Base-by-base conservation (phyloP, 2,113 vertebrate species). In the Zingel zingel region DNA sequence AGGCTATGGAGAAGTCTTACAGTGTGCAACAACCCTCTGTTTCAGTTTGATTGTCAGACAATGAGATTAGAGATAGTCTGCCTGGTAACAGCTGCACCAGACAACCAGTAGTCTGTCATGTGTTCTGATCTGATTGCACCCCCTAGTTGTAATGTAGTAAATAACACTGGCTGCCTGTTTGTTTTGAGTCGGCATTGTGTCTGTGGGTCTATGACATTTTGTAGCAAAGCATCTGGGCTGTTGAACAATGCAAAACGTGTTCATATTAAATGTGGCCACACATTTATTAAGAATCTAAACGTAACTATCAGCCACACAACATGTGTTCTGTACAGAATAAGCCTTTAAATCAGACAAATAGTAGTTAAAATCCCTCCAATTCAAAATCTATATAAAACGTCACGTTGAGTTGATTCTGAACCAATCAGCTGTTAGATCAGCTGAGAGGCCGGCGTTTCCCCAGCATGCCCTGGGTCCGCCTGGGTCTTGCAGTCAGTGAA, bases 121-220 rank as follows among this genome's bases (percentile, higher is more conserved):
- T 58, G 73, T 69, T 62, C 71, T 91, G 85, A 72, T 77, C 16
- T 5, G 13, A 65, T 16, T 64, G 73, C 87, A 3, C 89, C 88
- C 89, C 53, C 91, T 91, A 73, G 84, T 54, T 70, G 88, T 47
- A 21, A 25, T 9, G 19, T 11, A 12, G 36, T 21, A 43, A 50
- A 69, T 18, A 58, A 23, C 69, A 59, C 27, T 19, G 7, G 6
- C 23, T 43, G 21, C 3, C n/a, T n/a, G 4, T 53, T 39, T 27
- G 4, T 59, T 74, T 43, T 59, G 23, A 54, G 23, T 33, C 36
- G 21, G 51, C 23, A 8, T 66, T 48, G 13, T n/a, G 13, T 57
- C 18, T 23, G 39, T 18, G 45, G 23, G 47, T 36, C 36, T 51
- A 9, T 59, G 23, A 39, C 1, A n/a, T 21, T 64, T 27, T 27